Percentiles rank a stretch among this genome's conserved stretches.
Evolutionary conservation across 2,797 vertebrate species (phyloP).

Genomic region (Arctocebus calabarensis): DNA sequence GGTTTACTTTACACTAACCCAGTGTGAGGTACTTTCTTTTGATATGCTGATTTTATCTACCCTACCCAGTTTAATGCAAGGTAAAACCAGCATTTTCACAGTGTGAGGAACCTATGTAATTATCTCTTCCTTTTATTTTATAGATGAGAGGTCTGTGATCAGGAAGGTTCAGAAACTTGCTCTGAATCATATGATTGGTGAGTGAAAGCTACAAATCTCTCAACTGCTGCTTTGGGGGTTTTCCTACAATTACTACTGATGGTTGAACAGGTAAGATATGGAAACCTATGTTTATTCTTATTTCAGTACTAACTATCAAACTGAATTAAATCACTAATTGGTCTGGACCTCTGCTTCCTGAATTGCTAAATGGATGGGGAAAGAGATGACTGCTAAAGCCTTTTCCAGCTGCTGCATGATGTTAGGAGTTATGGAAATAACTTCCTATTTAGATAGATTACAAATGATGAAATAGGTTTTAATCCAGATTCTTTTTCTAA

Average conservation of each 20-base stretch:
- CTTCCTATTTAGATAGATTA: neutral
- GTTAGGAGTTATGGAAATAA: neutral
- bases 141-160: neutral
- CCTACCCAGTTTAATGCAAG: neutral
- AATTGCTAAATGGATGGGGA: neutral
- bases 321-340: neutral
- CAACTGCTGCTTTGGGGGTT: neutral
- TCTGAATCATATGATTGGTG: neutral
- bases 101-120: neutral
- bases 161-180: neutral
- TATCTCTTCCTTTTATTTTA: neutral
- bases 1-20: neutral
- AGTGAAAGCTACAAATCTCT: neutral
- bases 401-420: neutral
- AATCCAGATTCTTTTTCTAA: neutral
- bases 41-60: neutral
- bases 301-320: neutral
- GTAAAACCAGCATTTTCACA: neutral
- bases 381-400: neutral
- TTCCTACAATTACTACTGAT: neutral
- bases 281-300: neutral
- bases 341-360: neutral
- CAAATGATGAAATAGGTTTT: neutral
- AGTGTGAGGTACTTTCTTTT: neutral
- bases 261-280: neutral